Conservation (phyloP, 1,140 invertebrate species). For the Triops cancriformis region DNA sequence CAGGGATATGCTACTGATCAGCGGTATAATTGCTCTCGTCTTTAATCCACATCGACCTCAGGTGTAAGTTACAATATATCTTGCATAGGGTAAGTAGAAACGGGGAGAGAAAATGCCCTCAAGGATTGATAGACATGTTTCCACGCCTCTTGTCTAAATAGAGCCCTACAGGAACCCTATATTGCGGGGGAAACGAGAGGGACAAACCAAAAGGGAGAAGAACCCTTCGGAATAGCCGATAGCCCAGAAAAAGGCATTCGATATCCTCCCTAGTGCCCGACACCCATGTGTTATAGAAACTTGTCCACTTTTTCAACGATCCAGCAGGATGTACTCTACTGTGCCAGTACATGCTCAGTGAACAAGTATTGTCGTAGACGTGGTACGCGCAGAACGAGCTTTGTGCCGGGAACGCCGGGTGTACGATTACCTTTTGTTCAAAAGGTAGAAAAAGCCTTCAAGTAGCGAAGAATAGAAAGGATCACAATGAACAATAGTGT, state of each 20-base stretch:
- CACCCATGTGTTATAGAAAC: neutral
- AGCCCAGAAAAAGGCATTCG: neutral
- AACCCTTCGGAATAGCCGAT: neutral
- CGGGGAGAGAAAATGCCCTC: no score
- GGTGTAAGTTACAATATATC: neutral
- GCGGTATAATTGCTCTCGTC: neutral
- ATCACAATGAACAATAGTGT: no score
- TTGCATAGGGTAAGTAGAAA: no score
- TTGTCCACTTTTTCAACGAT: neutral
- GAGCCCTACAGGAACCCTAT: neutral
- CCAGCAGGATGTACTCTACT: no score
- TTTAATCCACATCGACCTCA: neutral
- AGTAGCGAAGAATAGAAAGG: no score
- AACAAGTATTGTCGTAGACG: no score
- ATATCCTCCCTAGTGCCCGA: neutral
- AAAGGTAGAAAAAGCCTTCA: no score
- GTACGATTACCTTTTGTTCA: no score
- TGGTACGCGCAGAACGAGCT: no score
- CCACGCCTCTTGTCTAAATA: neutral
- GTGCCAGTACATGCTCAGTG: no score
- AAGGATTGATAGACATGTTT: neutral
- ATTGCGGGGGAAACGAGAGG: neutral
- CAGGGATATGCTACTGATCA: neutral
- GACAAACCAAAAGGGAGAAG: no score
- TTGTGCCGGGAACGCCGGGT: no score